Percentiles rank a stretch among this genome's conserved stretches.
Evolutionary conservation across 92 coral and sea anemone genomes (phyloP).

Genomic region (Galaxea fascicularis): DNA sequence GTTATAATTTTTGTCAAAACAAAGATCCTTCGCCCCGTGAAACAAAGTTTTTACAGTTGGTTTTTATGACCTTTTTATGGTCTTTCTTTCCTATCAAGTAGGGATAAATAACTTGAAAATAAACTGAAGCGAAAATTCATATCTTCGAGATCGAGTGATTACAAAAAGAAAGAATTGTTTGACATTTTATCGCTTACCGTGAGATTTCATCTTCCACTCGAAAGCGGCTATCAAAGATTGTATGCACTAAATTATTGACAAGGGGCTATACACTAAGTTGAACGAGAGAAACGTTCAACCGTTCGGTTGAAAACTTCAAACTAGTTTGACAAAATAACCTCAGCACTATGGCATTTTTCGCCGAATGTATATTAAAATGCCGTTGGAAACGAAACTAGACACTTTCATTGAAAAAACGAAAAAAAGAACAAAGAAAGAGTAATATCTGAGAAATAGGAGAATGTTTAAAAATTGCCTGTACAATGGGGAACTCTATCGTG

Average conservation of each 20-base stretch:
- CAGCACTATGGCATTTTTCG: neutral
- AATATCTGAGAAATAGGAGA: too few relatives aligned
- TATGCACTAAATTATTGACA: conserved; percentile 34
- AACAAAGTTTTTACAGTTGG: neutral
- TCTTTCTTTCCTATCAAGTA: neutral
- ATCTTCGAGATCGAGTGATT: neutral
- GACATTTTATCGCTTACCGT: neutral
- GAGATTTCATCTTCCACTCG: neutral
- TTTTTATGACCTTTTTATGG: conserved; percentile 20
- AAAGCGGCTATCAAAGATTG: conserved; percentile 22
- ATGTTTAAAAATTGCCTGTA: too few relatives aligned
- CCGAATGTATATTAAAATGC: neutral
- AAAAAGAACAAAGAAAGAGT: neutral
- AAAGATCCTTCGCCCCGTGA: neutral
- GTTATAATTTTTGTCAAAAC: conserved; percentile 5
- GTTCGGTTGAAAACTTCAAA: neutral
- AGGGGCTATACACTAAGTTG: neutral
- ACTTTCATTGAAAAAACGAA: neutral
- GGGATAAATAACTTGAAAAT: neutral
- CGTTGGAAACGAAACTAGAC: neutral
- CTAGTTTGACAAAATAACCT: neutral
- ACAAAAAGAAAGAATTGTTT: neutral
- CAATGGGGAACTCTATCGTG: too few relatives aligned
- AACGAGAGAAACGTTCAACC: neutral
- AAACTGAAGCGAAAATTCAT: neutral